Evolutionary conservation across 1,140 invertebrate species (phyloP), one percentile per base, ranked within the genome.

Genomic region (Zaprionus africanus): DNA sequence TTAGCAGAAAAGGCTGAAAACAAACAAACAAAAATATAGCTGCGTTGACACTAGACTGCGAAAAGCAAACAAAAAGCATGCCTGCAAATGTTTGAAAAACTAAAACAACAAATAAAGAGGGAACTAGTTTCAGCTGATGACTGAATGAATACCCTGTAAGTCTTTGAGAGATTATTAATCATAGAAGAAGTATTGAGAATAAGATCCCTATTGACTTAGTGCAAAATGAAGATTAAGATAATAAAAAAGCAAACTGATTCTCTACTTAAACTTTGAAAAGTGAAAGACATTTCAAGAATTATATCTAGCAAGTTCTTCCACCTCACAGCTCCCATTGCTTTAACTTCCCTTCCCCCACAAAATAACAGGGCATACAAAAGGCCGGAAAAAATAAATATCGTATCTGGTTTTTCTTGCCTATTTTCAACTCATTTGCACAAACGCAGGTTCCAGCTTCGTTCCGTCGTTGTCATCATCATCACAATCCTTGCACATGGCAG

Each of bases 391-490:
- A 56, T 56, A 56, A 28, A 56, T 56, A 43, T 71, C 43, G 19
- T 57, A 34, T 65, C 60, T 28, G n/a, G 24, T 53, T 51, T 24
- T 63, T 46, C 34, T 34, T 72, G 43, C 31, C 68, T 75, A 69
- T 75, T 82, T 78, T 59, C 65, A 54, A 71, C 84, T 88, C 84
- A 87, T 87, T 87, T 83, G 61, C 63, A 80, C 83, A 87, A 83
- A 76, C 78, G 81, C 81, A 81, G 78, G 65, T 75, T 79, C 58
- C 66, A 59, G 57, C 65, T 57, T 54, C 68, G 66, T 56, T 22
- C 22, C 56, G 51, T 58, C 56, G 43, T 63, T 66, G 41, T 46
- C 54, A 69, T 17, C 65, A 72, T 72, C 56, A 78, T 46, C 31
- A 38, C 41, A 49, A 34, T 63, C 46, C 63, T 38, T 51, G 73